Evolutionary conservation across 2,113 vertebrate species (phyloP), one percentile per base, ranked within the genome.

Genomic region (Donacobius atricapilla): DNA sequence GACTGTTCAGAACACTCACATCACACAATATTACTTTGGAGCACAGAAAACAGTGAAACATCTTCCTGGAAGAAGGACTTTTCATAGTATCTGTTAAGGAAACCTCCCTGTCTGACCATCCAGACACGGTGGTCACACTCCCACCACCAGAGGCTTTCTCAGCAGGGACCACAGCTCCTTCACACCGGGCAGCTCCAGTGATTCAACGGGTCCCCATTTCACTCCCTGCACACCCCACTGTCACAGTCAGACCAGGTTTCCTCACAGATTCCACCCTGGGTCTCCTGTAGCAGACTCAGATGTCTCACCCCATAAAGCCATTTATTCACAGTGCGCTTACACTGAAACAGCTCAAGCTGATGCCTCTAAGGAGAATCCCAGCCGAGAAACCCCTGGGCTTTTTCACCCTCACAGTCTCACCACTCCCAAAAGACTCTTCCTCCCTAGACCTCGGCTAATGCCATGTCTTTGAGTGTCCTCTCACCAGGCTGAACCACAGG

Each of bases 161-260:
- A 3, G 20, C 33, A 54, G 48, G 20, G 25, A 54, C 15, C 1
- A 1, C 2, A 54, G 33, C 11, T 33, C 39, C 39, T 54, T 54
- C 50, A 65, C 25, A 31, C 48, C 1, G 1, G 39, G 9, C 1
- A 11, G 77, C 15, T 65, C 48, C 39, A 30, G 31, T 30, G 31
- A 54, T 31, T 21, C 0, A 0, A 31, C 0, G 0, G 12, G 60
- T 80, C 15, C 25, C 28, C 0, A 0, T 66, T 44, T 18, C 24
- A 35, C 30, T 37, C 6, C 19, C 40, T 45, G 61, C 39, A 45
- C 25, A 45, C 15, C 10, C 15, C 77, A 20, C 16, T 11, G 9
- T 35, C 15, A 44, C 61, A 53, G 33, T 25, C 39, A 63, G 21
- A 45, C 5, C 33, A 18, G 27, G 14, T 18, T 63, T 21, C 22